phyloP scores from a whole-genome alignment of 2,113 vertebrate species.

The Scytalopus superciliaris region DNA sequence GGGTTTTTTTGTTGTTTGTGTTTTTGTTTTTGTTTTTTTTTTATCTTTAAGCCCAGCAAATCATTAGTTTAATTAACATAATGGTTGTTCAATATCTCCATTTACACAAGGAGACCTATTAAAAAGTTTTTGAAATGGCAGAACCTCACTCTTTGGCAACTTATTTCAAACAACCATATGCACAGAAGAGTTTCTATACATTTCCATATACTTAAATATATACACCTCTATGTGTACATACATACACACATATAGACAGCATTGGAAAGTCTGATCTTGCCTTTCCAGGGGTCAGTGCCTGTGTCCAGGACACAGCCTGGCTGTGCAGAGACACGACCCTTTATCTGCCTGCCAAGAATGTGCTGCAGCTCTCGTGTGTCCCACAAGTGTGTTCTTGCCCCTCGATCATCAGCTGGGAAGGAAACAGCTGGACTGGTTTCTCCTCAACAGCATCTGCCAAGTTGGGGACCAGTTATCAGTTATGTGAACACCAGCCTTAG shows the following conservation, averaged over 20 bases:
- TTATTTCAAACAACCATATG: not conserved
- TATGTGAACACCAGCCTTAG: not conserved
- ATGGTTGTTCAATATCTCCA: not conserved
- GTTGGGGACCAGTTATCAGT: not conserved
- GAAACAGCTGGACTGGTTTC: not conserved
- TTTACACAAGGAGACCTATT: not conserved
- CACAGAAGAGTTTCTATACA: not conserved
- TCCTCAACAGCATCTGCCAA: not conserved
- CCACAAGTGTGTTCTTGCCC: not conserved
- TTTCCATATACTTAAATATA: not conserved
- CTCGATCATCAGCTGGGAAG: not conserved
- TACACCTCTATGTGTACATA: not conserved
- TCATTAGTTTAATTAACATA: not conserved
- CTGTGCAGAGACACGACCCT: not conserved
- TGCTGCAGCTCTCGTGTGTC: not conserved
- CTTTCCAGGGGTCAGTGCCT: not conserved
- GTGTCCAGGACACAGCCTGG: not conserved
- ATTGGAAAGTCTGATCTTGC: not conserved
- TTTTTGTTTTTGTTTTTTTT: no score
- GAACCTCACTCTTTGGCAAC: not conserved
- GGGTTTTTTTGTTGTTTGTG: no score
- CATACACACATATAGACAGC: rapidly evolving
- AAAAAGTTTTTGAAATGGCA: not conserved
- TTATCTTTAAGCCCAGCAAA: not conserved
- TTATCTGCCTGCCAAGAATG: rapidly evolving